Conservation (phyloP, 2,888 invertebrate genomes). For the Azorinus chamasolen region DNA sequence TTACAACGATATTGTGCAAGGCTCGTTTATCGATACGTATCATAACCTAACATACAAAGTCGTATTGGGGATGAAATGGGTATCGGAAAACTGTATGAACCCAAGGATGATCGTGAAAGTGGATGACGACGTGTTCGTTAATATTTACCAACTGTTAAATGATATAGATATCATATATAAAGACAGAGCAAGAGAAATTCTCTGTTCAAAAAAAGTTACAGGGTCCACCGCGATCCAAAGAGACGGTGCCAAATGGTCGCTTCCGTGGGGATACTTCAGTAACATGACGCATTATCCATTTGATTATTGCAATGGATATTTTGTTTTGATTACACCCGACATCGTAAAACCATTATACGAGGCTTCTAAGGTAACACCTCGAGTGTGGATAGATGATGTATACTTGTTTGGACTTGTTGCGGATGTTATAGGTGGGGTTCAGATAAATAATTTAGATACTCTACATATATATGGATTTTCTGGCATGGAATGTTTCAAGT, state of each 20-base stretch:
- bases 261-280: conserved; percentile 73
- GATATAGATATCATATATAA: conserved; percentile 65
- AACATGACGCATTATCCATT: conserved; percentile 78
- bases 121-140: conserved; percentile 81
- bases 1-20: conserved; percentile 78
- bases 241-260: conserved; percentile 72
- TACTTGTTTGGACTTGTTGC: conserved; percentile 84
- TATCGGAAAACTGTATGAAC: conserved; percentile 72
- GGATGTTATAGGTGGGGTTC: too few species aligned
- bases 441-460: too few species aligned
- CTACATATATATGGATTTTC: too few species aligned
- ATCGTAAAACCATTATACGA: conserved; percentile 77
- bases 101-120: conserved; percentile 75
- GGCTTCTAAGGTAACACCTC: conserved; percentile 79
- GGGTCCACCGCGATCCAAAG: conserved; percentile 75
- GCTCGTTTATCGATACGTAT: conserved; percentile 76
- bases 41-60: conserved; percentile 80
- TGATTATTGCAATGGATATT: conserved; percentile 83
- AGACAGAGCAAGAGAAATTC: conserved; percentile 65
- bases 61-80: conserved; percentile 75
- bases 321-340: conserved; percentile 77
- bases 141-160: conserved; percentile 74
- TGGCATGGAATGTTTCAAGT: too few species aligned
- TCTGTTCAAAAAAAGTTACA: conserved; percentile 70
- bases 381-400: conserved; percentile 86